phyloP scores from a whole-genome alignment of 23 tunicate species.

The Styela plicata region DNA sequence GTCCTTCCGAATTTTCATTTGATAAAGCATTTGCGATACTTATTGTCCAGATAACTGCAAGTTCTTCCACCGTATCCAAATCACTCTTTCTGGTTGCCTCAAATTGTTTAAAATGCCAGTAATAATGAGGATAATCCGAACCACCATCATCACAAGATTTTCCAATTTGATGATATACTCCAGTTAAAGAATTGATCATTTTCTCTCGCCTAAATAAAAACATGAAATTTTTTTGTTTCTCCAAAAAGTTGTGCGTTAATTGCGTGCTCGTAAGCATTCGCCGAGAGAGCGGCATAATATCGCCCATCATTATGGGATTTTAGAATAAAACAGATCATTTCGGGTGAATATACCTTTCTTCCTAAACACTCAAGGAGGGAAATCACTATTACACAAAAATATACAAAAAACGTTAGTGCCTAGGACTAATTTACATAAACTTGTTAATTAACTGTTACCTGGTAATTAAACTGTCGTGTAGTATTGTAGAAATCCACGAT shows the following conservation, averaged over 20 bases:
- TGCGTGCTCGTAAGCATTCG: too few relatives aligned
- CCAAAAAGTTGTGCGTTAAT: too few relatives aligned
- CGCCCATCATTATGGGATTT: too few relatives aligned
- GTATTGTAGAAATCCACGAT: constrained; percentile 66
- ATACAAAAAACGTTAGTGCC: too few relatives aligned
- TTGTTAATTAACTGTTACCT: neutral
- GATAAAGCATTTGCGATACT: constrained; percentile 2
- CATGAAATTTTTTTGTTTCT: too few relatives aligned
- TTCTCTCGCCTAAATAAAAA: neutral
- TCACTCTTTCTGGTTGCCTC: neutral
- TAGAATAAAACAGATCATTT: too few relatives aligned
- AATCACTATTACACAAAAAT: too few relatives aligned
- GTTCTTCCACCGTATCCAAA: constrained; percentile 24
- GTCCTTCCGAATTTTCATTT: constrained; percentile 19
- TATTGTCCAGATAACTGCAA: constrained; percentile 60
- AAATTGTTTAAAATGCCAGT: neutral
- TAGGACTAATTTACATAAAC: too few relatives aligned
- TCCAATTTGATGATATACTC: neutral
- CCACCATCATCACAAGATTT: neutral
- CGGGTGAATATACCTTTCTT: too few relatives aligned
- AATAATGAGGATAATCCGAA: constrained; percentile 12
- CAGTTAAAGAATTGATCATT: neutral
- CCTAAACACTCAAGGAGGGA: too few relatives aligned
- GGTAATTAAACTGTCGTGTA: neutral
- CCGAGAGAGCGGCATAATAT: too few relatives aligned